Evolutionary conservation across 2,888 invertebrate species (phyloP).

Genomic region (Acrocyrtus sp.): DNA sequence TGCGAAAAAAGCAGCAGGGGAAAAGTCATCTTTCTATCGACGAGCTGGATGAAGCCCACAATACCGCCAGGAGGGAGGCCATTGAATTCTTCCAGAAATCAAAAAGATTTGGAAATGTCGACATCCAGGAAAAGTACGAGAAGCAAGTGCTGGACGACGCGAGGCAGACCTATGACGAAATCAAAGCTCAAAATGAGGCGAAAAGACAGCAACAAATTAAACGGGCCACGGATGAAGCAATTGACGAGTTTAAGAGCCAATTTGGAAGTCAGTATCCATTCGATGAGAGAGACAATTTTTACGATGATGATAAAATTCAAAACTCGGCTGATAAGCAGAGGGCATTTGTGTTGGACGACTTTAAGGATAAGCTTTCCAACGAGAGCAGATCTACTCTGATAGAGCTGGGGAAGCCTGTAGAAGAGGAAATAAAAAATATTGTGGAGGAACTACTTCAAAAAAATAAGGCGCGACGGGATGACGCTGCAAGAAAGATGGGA

Average conservation of each 20-base stretch:
- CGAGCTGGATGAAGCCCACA: neutral
- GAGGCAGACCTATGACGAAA: neutral
- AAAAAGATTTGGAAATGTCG: conserved; percentile 12
- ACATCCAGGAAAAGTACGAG: neutral
- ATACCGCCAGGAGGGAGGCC: neutral
- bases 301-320: too few relatives aligned
- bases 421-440: neutral
- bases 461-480: too few relatives aligned
- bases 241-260: neutral
- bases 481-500: too few relatives aligned
- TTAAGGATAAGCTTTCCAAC: conserved; percentile 7
- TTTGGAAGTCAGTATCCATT: conserved; percentile 4
- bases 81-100: conserved; percentile 9
- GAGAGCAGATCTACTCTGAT: too few relatives aligned
- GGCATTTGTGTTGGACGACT: conserved; percentile 2
- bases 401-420: too few relatives aligned
- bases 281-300: too few relatives aligned
- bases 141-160: neutral
- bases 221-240: neutral
- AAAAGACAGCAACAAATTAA: neutral
- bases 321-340: too few relatives aligned
- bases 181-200: conserved; percentile 17
- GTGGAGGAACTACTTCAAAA: too few relatives aligned
- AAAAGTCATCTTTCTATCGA: conserved; percentile 1
- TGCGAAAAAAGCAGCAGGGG: conserved; percentile 4